Conservation (phyloP, 2,113 vertebrate genomes). For the Macaca mulatta region DNA sequence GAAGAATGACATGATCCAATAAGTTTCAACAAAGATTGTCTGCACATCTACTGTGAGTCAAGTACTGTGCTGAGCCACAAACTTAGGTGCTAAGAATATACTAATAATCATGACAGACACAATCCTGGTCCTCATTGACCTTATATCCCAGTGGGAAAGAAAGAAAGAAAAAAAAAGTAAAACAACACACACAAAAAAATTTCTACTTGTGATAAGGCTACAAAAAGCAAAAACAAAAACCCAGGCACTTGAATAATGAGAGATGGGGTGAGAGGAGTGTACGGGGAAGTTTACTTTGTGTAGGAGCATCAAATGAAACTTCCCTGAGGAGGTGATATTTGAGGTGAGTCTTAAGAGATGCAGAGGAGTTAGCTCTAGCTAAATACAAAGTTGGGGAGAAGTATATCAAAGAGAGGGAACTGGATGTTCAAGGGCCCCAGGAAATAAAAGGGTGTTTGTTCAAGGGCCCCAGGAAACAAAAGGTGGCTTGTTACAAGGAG, state of each 20-base stretch:
- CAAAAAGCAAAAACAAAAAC: neutral
- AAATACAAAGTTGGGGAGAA: neutral
- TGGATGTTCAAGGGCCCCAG: no score
- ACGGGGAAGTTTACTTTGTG: neutral
- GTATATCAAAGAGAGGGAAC: neutral
- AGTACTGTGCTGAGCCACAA: neutral
- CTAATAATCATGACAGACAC: neutral
- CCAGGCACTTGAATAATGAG: neutral
- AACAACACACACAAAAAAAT: neutral
- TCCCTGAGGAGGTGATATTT: neutral
- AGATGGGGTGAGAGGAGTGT: neutral
- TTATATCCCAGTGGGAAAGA: neutral
- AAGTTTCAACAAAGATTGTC: neutral
- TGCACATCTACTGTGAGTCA: neutral
- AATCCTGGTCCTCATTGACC: neutral
- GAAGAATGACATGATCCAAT: neutral
- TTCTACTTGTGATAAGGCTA: neutral
- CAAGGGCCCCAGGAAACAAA: neutral
- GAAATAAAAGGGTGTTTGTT: neutral
- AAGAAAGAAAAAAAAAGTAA: neutral
- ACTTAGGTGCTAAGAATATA: neutral
- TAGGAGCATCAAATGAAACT: neutral
- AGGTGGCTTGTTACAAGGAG: neutral
- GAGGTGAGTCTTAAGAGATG: neutral
- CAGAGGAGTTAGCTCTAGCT: neutral